These are phyloP conservation scores for Phataginus tricuspis DNA, from an alignment of 2,797 vertebrate genomes.

Conservation along the genomic window DNA sequence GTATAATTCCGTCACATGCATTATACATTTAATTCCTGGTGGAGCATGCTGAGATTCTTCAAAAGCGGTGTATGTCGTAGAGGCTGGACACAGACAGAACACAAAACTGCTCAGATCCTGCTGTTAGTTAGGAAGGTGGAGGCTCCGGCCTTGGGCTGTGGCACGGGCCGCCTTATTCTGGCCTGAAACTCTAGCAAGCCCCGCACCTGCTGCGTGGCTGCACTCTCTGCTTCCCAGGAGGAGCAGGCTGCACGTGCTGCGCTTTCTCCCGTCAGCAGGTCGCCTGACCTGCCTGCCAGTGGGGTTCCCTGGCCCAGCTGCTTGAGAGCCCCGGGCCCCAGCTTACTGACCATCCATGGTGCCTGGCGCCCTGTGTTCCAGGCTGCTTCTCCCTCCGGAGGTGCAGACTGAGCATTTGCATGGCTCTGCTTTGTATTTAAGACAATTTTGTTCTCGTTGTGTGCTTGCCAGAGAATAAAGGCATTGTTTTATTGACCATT, in stretches of 20 bases:
- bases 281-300: not conserved
- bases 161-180: not conserved
- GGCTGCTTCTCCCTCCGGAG: not conserved
- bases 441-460: not conserved
- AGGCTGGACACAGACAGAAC: not conserved
- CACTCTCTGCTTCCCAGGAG: not conserved
- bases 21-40: not conserved
- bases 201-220: not conserved
- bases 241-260: too few species aligned
- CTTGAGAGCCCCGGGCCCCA: not conserved
- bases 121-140: not conserved
- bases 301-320: not conserved
- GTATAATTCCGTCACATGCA: not conserved
- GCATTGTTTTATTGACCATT: not conserved
- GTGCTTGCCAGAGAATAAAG: not conserved
- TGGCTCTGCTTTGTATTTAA: not conserved
- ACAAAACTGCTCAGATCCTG: not conserved
- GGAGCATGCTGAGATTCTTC: not conserved
- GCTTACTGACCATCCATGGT: not conserved
- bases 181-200: not conserved
- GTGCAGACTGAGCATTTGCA: not conserved
- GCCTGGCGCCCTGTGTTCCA: not conserved
- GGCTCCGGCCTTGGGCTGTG: too few species aligned
- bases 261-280: accelerated
- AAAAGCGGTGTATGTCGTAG: not conserved